These are phyloP conservation scores for Chloromyia formosa DNA, from an alignment of 2,888 invertebrate species.

Conservation along the genomic window DNA sequence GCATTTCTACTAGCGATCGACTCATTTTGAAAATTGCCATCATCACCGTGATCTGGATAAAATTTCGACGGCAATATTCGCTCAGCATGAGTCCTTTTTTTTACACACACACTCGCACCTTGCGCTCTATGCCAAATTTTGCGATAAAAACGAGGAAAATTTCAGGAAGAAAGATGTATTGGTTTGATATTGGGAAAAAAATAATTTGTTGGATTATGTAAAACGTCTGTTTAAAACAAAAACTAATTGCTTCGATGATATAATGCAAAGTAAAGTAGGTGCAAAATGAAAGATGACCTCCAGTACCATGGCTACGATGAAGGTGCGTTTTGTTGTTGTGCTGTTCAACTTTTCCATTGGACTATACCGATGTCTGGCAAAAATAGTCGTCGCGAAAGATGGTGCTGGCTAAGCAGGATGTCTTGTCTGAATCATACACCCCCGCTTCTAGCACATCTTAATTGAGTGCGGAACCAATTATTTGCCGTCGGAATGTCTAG, in stretches of 20 bases:
- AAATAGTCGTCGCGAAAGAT: neutral
- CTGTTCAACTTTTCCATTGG: too few species aligned
- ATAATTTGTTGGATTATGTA: neutral
- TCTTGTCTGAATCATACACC: neutral
- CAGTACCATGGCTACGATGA: too few species aligned
- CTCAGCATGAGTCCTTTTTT: neutral
- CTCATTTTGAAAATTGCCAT: slow-evolving; percentile 27
- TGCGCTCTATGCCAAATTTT: too few species aligned
- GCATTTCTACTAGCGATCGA: neutral
- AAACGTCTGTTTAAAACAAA: neutral
- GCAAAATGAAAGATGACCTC: too few species aligned
- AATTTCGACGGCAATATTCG: slow-evolving; percentile 6
- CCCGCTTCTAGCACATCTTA: neutral
- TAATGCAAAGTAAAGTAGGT: too few species aligned
- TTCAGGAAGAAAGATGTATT: neutral
- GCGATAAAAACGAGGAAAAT: neutral
- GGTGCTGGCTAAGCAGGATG: neutral
- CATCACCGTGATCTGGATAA: slow-evolving; percentile 12
- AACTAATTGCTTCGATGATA: slow-evolving; percentile 1
- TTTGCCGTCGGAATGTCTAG: slow-evolving; percentile 33
- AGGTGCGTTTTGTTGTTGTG: too few species aligned
- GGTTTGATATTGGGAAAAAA: neutral
- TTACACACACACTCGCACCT: neutral
- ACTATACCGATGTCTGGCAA: too few species aligned
- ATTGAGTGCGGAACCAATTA: slow-evolving; percentile 7